A percentile compares a stretch with the other conserved stretches of the same genome.
Evolutionary conservation across 2,888 invertebrate species (phyloP).

Genomic region (Coenonympha glycerion): DNA sequence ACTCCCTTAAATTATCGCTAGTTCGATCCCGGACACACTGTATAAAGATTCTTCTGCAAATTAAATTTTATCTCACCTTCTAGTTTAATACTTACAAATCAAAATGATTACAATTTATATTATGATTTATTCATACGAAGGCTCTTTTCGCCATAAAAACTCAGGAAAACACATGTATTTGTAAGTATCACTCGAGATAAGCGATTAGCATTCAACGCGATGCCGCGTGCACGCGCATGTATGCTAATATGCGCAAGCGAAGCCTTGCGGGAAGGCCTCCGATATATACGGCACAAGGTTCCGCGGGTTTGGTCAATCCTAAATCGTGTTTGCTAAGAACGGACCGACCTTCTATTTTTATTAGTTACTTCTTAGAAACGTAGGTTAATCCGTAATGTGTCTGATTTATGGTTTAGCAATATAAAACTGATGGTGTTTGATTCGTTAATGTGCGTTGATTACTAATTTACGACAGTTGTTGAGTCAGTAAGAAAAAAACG

Average conservation of each 20-base stretch:
- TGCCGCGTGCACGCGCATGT: slow-evolving; percentile 4
- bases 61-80: too few relatives aligned
- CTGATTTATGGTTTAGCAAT: not conserved
- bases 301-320: not conserved
- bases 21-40: too few relatives aligned
- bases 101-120: too few relatives aligned
- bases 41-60: too few relatives aligned
- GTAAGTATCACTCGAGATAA: not conserved
- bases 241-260: slow-evolving; percentile 14
- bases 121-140: not conserved
- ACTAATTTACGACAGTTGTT: too few relatives aligned
- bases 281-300: slow-evolving; percentile 20
- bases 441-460: too few relatives aligned
- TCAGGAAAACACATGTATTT: not conserved
- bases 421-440: too few relatives aligned
- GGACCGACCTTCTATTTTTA: slow-evolving; percentile 5
- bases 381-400: not conserved
- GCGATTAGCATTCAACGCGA: slow-evolving; percentile 11
- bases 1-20: too few relatives aligned
- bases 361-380: not conserved
- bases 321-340: slow-evolving; percentile 11
- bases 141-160: not conserved
- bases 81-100: too few relatives aligned
- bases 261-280: slow-evolving; percentile 21
- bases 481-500: too few relatives aligned